Percentiles rank a stretch among this genome's conserved stretches.
These are phyloP conservation scores for Cantharis lateralis DNA, from an alignment of 2,888 invertebrate species.

Conservation along the genomic window DNA sequence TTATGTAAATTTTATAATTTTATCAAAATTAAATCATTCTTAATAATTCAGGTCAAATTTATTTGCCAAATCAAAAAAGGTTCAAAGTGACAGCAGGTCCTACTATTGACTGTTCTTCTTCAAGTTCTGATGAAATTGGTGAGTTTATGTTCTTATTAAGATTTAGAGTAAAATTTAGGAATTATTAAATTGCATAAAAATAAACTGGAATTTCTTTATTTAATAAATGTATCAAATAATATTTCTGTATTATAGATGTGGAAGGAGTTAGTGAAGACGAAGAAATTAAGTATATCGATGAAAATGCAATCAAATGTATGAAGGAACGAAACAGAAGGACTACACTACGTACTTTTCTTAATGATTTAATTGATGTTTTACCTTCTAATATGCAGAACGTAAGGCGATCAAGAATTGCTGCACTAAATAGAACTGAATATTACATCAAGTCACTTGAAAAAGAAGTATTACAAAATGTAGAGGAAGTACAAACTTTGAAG, in stretches of 20 bases:
- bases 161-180: too few relatives aligned
- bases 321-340: neutral
- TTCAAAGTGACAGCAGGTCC: neutral
- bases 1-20: neutral
- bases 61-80: neutral
- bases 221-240: neutral
- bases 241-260: neutral
- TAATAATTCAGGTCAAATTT: neutral
- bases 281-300: neutral
- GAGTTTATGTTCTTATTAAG: neutral
- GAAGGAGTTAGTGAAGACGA: neutral
- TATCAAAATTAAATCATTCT: too few relatives aligned
- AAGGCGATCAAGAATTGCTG: neutral
- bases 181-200: neutral
- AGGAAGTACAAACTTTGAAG: neutral
- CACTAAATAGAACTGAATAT: neutral
- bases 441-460: neutral
- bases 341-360: neutral
- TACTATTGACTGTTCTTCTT: neutral
- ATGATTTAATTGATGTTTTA: neutral
- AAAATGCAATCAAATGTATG: neutral
- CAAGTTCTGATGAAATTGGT: neutral
- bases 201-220: too few relatives aligned
- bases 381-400: neutral
- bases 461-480: neutral